phyloP scores from a whole-genome alignment of 2,113 vertebrate species.

The Smithornis capensis region DNA sequence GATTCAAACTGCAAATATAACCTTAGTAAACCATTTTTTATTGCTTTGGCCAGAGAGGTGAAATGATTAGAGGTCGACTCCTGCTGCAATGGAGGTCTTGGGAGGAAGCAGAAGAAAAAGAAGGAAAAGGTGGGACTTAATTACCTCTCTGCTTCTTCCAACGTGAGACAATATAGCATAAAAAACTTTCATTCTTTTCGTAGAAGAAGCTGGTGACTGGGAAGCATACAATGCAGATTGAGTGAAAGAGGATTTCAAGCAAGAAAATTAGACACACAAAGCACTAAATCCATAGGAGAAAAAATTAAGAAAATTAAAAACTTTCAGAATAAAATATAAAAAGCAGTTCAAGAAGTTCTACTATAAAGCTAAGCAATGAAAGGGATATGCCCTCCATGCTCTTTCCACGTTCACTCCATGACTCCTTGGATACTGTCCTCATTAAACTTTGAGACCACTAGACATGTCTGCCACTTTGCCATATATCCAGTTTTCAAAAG shows the following conservation, averaged over 20 bases:
- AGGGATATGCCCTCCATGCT: accelerated
- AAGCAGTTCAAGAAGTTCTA: background rate
- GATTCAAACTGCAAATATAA: background rate
- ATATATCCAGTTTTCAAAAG: background rate
- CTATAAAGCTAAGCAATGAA: background rate
- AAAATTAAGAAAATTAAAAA: background rate
- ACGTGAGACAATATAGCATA: background rate
- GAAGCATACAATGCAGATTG: background rate
- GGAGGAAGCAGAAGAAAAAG: background rate
- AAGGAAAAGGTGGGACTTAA: background rate
- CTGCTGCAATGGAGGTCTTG: background rate
- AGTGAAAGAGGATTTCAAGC: background rate
- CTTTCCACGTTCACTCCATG: background rate
- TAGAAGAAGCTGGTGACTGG: background rate
- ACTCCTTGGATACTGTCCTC: background rate
- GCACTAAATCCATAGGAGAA: background rate
- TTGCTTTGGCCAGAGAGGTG: background rate
- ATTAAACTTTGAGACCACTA: background rate
- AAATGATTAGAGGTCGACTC: background rate
- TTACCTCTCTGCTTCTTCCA: background rate
- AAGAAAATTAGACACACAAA: background rate
- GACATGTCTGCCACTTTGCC: background rate
- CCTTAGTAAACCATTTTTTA: background rate
- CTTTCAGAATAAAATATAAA: background rate
- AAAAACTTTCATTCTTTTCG: background rate